Conservation (phyloP, 2,888 invertebrate genomes). For the Crepidodera aurea region DNA sequence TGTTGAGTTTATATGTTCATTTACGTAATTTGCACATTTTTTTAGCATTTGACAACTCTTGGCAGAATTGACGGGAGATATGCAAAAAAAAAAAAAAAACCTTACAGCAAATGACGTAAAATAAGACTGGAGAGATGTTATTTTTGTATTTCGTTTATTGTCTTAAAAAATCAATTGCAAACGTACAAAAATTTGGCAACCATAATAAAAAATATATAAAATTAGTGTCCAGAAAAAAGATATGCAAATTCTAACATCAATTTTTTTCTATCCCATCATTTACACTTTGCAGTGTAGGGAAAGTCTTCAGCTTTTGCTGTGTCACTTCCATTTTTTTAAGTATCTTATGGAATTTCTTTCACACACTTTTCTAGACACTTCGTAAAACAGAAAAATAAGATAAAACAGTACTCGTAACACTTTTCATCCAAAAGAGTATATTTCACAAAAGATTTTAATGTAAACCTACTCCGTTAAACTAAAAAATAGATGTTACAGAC, state of each 20-base stretch:
- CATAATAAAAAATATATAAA: slow-evolving; percentile 17
- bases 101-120: slow-evolving; percentile 7
- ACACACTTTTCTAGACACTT: slow-evolving; percentile 23
- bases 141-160: slow-evolving; percentile 3
- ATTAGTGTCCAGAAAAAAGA: slow-evolving; percentile 20
- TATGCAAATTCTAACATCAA: slow-evolving; percentile 10
- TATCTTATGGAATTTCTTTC: background rate
- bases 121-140: background rate
- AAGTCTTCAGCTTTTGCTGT: background rate
- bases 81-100: no score
- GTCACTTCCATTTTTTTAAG: background rate
- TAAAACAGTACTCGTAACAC: slow-evolving; percentile 34
- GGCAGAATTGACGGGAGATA: no score
- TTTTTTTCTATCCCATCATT: no score
- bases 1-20: background rate
- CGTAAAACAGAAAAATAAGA: slow-evolving; percentile 25
- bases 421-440: slow-evolving; percentile 44
- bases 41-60: no score
- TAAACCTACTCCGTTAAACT: slow-evolving; percentile 44
- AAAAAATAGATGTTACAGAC: slow-evolving; percentile 43
- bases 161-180: slow-evolving; percentile 18
- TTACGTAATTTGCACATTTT: background rate
- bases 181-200: slow-evolving; percentile 34
- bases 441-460: slow-evolving; percentile 46
- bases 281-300: slow-evolving; percentile 1